Conservation (phyloP, 2,113 vertebrate species). For the Oenanthe oenanthe region DNA sequence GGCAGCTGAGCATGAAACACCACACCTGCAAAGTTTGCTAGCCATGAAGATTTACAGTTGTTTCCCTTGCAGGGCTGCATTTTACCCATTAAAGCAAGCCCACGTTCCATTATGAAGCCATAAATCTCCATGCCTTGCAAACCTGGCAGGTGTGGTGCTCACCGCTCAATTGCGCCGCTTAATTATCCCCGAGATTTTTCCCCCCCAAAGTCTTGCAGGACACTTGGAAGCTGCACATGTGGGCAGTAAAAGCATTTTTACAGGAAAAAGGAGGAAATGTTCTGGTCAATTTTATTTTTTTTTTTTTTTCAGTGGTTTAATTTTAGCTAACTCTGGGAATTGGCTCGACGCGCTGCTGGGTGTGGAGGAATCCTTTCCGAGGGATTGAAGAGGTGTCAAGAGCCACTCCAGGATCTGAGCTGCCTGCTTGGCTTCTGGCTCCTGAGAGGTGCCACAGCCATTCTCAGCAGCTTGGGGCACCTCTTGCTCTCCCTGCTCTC, state of each 20-base stretch:
- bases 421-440: background rate
- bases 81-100: conserved; percentile 18
- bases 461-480: background rate
- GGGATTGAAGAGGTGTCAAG: conserved; percentile 9
- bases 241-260: background rate
- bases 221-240: background rate
- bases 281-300: background rate
- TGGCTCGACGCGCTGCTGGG: background rate
- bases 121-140: conserved; percentile 53
- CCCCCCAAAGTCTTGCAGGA: background rate
- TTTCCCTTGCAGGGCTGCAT: conserved; percentile 25
- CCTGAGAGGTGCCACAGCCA: background rate
- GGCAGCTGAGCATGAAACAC: conserved; percentile 42
- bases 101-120: conserved; percentile 17
- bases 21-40: conserved; percentile 50
- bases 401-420: background rate
- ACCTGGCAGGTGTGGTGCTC: conserved; percentile 49
- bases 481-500: background rate
- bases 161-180: conserved; percentile 50
- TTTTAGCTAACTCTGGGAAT: background rate
- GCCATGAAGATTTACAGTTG: conserved; percentile 45
- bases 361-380: background rate
- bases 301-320: background rate
- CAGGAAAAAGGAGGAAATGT: background rate
- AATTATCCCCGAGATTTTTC: conserved; percentile 54